phyloP scores from a whole-genome alignment of 2,888 invertebrate species.

The Scaptodrosophila latifasciaeformis region DNA sequence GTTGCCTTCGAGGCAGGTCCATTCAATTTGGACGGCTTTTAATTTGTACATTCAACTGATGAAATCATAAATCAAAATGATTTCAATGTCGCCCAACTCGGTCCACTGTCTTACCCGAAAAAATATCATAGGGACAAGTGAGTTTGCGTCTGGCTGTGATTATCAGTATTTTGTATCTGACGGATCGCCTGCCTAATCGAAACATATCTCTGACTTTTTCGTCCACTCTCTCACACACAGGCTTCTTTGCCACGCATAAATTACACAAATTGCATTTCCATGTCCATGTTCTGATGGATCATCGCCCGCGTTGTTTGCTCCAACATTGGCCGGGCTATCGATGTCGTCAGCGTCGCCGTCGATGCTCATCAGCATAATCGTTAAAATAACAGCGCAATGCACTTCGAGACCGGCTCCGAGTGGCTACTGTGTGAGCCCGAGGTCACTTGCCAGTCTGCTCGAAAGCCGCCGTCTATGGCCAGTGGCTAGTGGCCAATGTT shows the following conservation, averaged over 20 bases:
- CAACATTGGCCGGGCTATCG: slow-evolving; percentile 7
- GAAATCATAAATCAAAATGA: slow-evolving; percentile 63
- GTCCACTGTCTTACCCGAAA: slow-evolving; percentile 1
- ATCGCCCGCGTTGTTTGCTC: slow-evolving; percentile 58
- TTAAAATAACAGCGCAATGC: slow-evolving; percentile 69
- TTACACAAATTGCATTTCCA: slow-evolving; percentile 72
- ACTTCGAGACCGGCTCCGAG: slow-evolving; percentile 50
- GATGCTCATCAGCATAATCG: slow-evolving; percentile 66
- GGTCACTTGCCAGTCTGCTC: neutral
- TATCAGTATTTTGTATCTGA: slow-evolving; percentile 60
- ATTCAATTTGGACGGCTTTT: slow-evolving; percentile 45
- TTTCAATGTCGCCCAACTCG: slow-evolving; percentile 19
- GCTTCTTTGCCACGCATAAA: slow-evolving; percentile 47
- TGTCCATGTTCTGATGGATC: slow-evolving; percentile 66
- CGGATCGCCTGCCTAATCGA: slow-evolving; percentile 58
- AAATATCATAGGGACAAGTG: neutral
- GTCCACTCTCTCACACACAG: neutral
- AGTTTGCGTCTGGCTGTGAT: slow-evolving; percentile 44
- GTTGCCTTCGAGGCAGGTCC: slow-evolving; percentile 7
- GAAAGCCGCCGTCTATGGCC: slow-evolving; percentile 35
- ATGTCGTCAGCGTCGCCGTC: slow-evolving; percentile 3
- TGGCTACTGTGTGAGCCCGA: slow-evolving; percentile 52
- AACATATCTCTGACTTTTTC: slow-evolving; percentile 27
- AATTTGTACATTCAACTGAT: slow-evolving; percentile 45
- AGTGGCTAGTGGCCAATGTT: neutral